These are phyloP conservation scores for Amiota minor DNA, from an alignment of 2,888 invertebrate genomes.

Conservation along the genomic window DNA sequence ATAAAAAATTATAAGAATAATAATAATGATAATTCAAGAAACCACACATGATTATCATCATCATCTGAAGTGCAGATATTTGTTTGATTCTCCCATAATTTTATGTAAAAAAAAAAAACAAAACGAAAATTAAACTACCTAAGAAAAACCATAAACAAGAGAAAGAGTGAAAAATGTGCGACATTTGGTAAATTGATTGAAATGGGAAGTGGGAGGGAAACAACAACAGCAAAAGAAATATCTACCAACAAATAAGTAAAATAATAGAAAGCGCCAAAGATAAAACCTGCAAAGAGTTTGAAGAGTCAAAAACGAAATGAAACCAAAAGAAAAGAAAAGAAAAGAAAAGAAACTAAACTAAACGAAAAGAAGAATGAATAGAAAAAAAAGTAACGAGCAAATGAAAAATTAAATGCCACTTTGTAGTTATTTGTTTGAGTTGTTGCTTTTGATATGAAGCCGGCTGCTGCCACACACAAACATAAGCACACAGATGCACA, in stretches of 20 bases:
- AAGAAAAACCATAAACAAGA: too few species aligned
- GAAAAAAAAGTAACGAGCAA: constrained; percentile 19
- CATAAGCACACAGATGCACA: constrained; percentile 30
- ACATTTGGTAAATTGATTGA: not conserved
- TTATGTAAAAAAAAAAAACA: too few species aligned
- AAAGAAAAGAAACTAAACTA: not conserved
- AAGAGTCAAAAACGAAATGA: not conserved
- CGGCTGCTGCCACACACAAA: constrained; percentile 27
- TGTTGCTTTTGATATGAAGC: constrained; percentile 13
- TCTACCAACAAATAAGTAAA: not conserved
- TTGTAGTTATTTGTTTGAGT: constrained; percentile 10
- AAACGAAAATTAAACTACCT: too few species aligned
- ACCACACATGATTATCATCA: too few species aligned
- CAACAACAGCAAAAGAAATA: not conserved
- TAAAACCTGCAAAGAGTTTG: constrained; percentile 2
- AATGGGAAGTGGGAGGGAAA: not conserved
- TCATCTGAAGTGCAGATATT: too few species aligned
- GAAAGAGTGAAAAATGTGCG: too few species aligned
- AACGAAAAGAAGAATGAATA: not conserved
- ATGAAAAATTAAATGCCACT: constrained; percentile 21
- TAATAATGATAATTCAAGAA: too few species aligned
- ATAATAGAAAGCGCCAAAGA: not conserved
- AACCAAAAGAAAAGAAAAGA: not conserved
- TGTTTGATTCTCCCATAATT: too few species aligned
- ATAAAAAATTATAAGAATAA: too few species aligned